Evolutionary conservation across 2,888 invertebrate species (phyloP).

Genomic region (Euclidia mi): DNA sequence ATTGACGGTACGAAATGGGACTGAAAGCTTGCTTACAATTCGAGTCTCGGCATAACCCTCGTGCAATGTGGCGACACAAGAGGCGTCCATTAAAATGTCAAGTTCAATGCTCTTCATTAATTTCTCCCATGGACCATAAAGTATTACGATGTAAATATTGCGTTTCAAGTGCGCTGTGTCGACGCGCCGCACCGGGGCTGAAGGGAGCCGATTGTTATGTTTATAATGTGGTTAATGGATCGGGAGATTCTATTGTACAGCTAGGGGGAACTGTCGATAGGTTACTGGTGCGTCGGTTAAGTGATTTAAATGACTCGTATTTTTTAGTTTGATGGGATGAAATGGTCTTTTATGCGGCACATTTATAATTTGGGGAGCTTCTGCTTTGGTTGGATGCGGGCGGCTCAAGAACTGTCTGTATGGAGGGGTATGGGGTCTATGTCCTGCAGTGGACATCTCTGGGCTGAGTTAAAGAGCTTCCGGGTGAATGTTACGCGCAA

Average conservation of each 20-base stretch:
- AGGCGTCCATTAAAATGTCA: conserved; percentile 47
- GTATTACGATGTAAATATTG: conserved; percentile 42
- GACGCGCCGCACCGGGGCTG: conserved; percentile 8
- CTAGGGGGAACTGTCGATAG: conserved; percentile 31
- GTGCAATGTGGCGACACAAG: conserved; percentile 48
- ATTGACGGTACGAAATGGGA: background rate
- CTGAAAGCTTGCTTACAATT: background rate
- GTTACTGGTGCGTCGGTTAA: conserved; percentile 13
- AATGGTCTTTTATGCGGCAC: too few relatives aligned
- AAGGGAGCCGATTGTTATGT: conserved; percentile 41
- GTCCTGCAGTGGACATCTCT: too few relatives aligned
- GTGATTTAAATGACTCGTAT: conserved; percentile 28
- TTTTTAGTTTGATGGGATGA: background rate
- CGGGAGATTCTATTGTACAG: conserved; percentile 55
- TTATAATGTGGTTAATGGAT: conserved; percentile 56
- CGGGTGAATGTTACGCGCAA: too few relatives aligned
- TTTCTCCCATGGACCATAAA: conserved; percentile 29
- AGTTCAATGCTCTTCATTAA: conserved; percentile 57
- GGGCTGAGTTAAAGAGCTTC: too few relatives aligned
- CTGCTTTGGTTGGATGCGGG: too few relatives aligned
- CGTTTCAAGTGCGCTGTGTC: conserved; percentile 29
- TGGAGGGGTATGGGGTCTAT: too few relatives aligned
- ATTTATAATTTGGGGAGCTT: too few relatives aligned
- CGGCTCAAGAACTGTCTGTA: too few relatives aligned
- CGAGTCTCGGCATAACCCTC: background rate